phyloP scores from a whole-genome alignment of 2,888 invertebrate genomes.

The Acrobeloides nanus region DNA sequence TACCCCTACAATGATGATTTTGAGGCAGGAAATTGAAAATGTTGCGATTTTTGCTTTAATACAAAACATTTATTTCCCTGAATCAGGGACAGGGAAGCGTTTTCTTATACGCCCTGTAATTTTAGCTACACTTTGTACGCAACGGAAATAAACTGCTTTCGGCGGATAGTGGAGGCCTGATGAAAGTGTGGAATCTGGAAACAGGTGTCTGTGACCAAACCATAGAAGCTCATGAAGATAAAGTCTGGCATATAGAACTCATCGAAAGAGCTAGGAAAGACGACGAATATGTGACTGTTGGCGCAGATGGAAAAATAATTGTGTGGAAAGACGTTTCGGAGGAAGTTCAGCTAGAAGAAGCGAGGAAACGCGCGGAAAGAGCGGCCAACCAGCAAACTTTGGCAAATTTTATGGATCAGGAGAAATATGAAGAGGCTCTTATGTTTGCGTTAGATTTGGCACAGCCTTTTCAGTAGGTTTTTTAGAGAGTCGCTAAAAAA shows the following conservation, averaged over 20 bases:
- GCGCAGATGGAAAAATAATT: slow-evolving; percentile 38
- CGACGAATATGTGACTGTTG: slow-evolving; percentile 36
- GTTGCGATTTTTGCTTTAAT: no score
- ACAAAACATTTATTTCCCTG: no score
- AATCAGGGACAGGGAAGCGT: no score
- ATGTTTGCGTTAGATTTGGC: slow-evolving; percentile 37
- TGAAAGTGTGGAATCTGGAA: slow-evolving; percentile 88
- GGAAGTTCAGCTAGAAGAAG: slow-evolving; percentile 30
- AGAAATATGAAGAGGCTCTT: slow-evolving; percentile 42
- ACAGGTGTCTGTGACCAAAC: slow-evolving; percentile 76
- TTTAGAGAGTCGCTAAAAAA: no score
- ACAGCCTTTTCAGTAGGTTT: slow-evolving; percentile 34
- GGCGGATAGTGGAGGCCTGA: slow-evolving; percentile 71
- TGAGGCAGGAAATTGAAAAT: no score
- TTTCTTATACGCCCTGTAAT: not conserved
- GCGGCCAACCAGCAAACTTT: slow-evolving; percentile 35
- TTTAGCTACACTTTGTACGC: slow-evolving; percentile 37
- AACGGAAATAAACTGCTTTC: slow-evolving; percentile 42
- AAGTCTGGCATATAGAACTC: slow-evolving; percentile 61
- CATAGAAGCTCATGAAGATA: slow-evolving; percentile 76
- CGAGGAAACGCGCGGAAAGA: slow-evolving; percentile 29
- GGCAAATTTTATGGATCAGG: slow-evolving; percentile 39
- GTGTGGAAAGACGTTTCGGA: slow-evolving; percentile 47
- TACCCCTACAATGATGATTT: no score
- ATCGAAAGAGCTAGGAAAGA: slow-evolving; percentile 38